A percentile compares a stretch with the other conserved stretches of the same genome.
Evolutionary conservation across 1,140 invertebrate species (phyloP).

Genomic region (Lepidostoma basale): DNA sequence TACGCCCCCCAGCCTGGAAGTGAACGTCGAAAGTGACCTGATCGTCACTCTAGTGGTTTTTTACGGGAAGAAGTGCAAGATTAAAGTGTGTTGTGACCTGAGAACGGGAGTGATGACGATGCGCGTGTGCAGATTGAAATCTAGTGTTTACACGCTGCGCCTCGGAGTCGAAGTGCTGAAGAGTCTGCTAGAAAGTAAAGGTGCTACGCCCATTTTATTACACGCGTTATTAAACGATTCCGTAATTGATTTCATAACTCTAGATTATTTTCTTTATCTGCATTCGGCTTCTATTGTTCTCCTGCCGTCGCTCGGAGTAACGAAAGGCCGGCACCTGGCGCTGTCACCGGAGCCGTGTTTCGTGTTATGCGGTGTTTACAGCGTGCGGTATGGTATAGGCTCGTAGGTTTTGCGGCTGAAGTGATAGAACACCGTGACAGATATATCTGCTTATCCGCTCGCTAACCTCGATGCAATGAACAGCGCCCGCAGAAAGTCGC

Average conservation of each 20-base stretch:
- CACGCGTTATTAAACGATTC: neutral
- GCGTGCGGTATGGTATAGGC: neutral
- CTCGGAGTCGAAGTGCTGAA: neutral
- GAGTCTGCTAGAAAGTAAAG: neutral
- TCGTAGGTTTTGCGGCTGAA: slow-evolving; percentile 9
- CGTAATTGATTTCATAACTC: neutral
- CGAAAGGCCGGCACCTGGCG: neutral
- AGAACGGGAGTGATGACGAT: slow-evolving; percentile 1
- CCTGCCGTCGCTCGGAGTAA: no score
- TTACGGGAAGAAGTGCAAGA: slow-evolving; percentile 45
- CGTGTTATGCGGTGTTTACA: neutral
- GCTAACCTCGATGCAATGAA: slow-evolving; percentile 7
- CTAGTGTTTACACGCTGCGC: neutral
- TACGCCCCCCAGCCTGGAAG: neutral
- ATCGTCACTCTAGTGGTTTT: slow-evolving; percentile 33
- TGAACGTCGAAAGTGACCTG: neutral
- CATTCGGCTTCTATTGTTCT: neutral
- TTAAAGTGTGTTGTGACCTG: slow-evolving; percentile 49
- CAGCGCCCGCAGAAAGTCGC: slow-evolving; percentile 15
- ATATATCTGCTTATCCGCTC: slow-evolving; percentile 19
- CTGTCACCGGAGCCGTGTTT: neutral
- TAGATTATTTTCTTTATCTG: neutral
- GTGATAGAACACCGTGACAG: slow-evolving; percentile 20
- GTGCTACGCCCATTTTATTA: neutral
- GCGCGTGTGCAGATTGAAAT: neutral